These are phyloP conservation scores for Drosophila diplacantha DNA, from an alignment of 2,888 invertebrate genomes.

Conservation along the genomic window DNA sequence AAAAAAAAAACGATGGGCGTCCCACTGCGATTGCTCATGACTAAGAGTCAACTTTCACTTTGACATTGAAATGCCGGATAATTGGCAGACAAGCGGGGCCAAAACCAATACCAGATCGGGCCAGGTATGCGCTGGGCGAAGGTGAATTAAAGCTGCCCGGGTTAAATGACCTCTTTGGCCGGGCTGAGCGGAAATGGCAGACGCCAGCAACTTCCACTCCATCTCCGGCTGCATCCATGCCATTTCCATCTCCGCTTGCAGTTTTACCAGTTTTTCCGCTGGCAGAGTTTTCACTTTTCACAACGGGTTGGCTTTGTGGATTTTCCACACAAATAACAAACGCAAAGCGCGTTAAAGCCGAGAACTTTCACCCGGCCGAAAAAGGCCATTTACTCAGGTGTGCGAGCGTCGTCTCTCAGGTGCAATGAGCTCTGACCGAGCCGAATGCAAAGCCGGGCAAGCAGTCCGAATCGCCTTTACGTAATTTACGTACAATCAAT, in stretches of 20 bases:
- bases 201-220: constrained; percentile 30
- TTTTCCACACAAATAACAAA: constrained; percentile 45
- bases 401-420: constrained; percentile 19
- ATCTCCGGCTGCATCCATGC: not conserved
- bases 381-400: constrained; percentile 17
- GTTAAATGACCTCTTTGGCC: constrained; percentile 63
- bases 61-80: constrained; percentile 76
- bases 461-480: constrained; percentile 53
- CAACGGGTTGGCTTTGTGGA: constrained; percentile 47
- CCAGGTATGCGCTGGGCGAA: constrained; percentile 34
- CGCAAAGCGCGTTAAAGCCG: constrained; percentile 20
- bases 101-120: constrained; percentile 29
- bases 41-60: constrained; percentile 76
- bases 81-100: constrained; percentile 49
- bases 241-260: constrained; percentile 26
- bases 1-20: constrained; percentile 33
- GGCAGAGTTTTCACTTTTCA: constrained; percentile 67
- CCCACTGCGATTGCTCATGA: constrained; percentile 42
- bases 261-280: constrained; percentile 64
- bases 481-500: constrained; percentile 56
- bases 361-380: constrained; percentile 61
- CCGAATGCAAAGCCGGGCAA: constrained; percentile 44
- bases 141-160: constrained; percentile 50
- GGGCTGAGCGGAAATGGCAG: constrained; percentile 51
- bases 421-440: constrained; percentile 59